Evolutionary conservation across 2,888 invertebrate species (phyloP), one percentile per base, ranked within the genome.

Genomic region (Teleogryllus oceanicus): DNA sequence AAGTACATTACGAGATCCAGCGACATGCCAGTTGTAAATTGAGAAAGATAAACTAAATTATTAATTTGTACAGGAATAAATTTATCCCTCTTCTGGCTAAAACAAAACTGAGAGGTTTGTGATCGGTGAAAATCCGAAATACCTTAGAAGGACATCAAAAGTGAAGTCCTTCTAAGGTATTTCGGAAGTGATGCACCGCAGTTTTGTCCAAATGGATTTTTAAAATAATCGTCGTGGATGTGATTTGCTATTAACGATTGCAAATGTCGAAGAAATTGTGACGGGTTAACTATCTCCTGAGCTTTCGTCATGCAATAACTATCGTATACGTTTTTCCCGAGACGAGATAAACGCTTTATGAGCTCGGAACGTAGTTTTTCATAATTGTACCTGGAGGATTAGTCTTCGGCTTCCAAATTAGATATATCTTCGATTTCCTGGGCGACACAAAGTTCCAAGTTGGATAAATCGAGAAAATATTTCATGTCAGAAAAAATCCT

Each of bases 351-450:
- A 24, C 11, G 24, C 4, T 16, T 20, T 13, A 21, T 24, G 13
- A 75, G 13, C 24, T 75, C 75, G 13, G n/a, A n/a, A n/a, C 11
- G 16, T 20, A 75, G 20, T 24, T 16, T 75, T 11, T 75, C n/a
- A 24, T 75, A 21, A 3, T 4, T 16, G 16, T 24, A 13, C 2
- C 21, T 11, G 78, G 80, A 13, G 80, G 80, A 20, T 76, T 77
- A 21, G 21, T 21, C 21, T 1, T 21, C 21, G 21, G 21, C 21
- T 21, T 21, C 21, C 21, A 21, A 21, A 21, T 21, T 21, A 21
- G 21, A 21, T 3, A 76, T 74, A 49, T 80, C 79, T 77, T 77
- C 79, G 49, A 79, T 77, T 24, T 80, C 80, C 2, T 76, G 37
- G 5, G 79, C 50, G 50, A 21, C 74, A 20, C 16, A 2, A 16